Base-by-base conservation (phyloP, 1,140 invertebrate genomes). In the Drosophila trapezifrons region DNA sequence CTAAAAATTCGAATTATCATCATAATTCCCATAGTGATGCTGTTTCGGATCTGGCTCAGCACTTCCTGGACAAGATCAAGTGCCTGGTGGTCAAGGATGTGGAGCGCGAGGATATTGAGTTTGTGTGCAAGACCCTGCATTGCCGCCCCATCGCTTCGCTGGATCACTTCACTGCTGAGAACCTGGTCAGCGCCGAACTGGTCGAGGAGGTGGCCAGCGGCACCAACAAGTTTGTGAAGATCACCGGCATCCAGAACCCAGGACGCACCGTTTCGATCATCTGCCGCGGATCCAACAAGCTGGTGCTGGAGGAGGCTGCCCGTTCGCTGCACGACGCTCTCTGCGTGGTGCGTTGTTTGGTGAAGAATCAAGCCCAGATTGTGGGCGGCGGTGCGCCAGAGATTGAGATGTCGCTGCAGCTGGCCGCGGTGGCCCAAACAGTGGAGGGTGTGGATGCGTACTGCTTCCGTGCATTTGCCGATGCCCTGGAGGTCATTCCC, bases 51-150 rank as follows among this genome's bases (percentile, higher is more conserved):
- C 93, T 99, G 76, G 98, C 99, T 3, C 94, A 99, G 77, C 99
- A 99, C 92, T 99, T 99, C 93, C 93, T 99, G 74, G 98, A 99
- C 87, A 99, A 99, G 94, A 98, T 99, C 92, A 99, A 99, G 92
- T 98, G 99, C 43, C 97, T 99, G 96, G 98, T 99, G 9, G 95
- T 99, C 20, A 99, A 99, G 92, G 98, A 99, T 92, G 95, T 99
- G 76, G 99, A 99, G 93, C 95, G 99, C 49, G 98, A 99, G 92
- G 98, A 99, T 81, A 97, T 99, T 89, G 97, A 99, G 85, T 99
- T 98, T 93, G 95, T 99, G 47, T 98, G 98, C 93, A 99, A 99
- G 94, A 98, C 97, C 52, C 93, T 99, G 12, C 96, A 96, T 20
- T 99, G 98, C 92, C 94, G 97, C 58, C 99, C 99, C 5, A 98